Percentiles rank a stretch among this genome's conserved stretches.
Conservation (phyloP, 2,797 vertebrate genomes). For the Scolopax rusticola region DNA sequence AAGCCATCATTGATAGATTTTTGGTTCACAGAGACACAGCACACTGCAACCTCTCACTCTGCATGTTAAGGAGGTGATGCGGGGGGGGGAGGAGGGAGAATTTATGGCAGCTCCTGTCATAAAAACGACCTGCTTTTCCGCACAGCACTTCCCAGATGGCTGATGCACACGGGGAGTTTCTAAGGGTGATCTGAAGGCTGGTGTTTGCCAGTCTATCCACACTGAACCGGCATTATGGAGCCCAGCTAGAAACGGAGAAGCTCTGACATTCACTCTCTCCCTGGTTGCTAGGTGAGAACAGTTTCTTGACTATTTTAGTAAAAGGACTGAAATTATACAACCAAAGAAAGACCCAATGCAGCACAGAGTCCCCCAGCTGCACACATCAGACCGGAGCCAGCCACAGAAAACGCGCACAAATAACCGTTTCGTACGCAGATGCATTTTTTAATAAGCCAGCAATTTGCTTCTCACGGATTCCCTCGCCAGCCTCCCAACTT, state of each 20-base stretch:
- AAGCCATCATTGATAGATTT: constrained; percentile 50
- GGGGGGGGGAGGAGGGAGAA: constrained; percentile 26
- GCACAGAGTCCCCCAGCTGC: constrained; percentile 34
- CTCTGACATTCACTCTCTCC: constrained; percentile 43
- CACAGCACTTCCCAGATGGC: constrained; percentile 58
- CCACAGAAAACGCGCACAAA: background rate
- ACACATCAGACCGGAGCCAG: background rate
- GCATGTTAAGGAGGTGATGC: constrained; percentile 56
- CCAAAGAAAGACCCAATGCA: background rate
- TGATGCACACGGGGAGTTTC: constrained; percentile 48
- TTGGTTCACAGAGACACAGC: constrained; percentile 38
- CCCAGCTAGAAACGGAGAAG: constrained; percentile 22
- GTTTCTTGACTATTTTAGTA: constrained; percentile 51
- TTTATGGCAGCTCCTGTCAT: constrained; percentile 62
- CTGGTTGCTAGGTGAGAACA: constrained; percentile 69
- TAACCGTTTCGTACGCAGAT: background rate
- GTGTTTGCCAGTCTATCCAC: background rate
- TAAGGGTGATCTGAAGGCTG: constrained; percentile 46
- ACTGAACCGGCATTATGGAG: constrained; percentile 47
- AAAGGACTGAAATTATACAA: background rate
- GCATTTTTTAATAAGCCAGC: constrained; percentile 5
- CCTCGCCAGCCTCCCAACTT: background rate
- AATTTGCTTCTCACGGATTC: constrained; percentile 59
- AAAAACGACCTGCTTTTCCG: constrained; percentile 35
- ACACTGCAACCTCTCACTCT: constrained; percentile 53